phyloP scores from a whole-genome alignment of 2,113 vertebrate genomes.

The Sciurus niger region DNA sequence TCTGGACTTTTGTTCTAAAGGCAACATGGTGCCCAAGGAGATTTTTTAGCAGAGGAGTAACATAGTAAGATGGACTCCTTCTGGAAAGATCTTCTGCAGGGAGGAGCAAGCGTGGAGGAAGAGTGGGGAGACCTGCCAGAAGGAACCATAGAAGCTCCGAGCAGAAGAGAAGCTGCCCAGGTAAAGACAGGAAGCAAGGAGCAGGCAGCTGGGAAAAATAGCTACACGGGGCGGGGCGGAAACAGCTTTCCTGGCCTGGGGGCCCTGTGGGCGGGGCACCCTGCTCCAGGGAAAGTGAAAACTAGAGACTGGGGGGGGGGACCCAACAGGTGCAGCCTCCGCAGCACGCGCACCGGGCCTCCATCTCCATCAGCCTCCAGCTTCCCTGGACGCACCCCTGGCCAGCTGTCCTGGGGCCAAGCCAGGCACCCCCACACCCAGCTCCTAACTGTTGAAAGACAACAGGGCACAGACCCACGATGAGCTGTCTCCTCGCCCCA shows the following conservation, averaged over 20 bases:
- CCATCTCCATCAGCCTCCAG: not conserved
- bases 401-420: not conserved
- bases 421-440: not conserved
- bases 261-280: not conserved
- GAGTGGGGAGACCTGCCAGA: not conserved
- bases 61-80: not conserved
- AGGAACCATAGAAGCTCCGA: no score
- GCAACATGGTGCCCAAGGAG: not conserved
- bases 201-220: not conserved
- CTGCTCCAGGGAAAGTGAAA: not conserved
- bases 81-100: not conserved
- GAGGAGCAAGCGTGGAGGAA: not conserved
- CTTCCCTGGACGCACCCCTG: not conserved
- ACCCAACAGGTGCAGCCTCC: not conserved
- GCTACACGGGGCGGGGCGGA: no score
- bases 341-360: not conserved
- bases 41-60: not conserved
- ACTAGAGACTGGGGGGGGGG: not conserved
- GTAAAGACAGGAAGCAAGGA: not conserved
- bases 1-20: not conserved
- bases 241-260: not conserved
- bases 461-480: constrained; percentile 5
- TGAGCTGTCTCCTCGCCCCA: rapidly evolving
- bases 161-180: not conserved
- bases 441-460: not conserved